These are phyloP conservation scores for Turritopsis rubra DNA, from an alignment of 30 jellyfish, hydroid and myxozoan species.

Conservation along the genomic window DNA sequence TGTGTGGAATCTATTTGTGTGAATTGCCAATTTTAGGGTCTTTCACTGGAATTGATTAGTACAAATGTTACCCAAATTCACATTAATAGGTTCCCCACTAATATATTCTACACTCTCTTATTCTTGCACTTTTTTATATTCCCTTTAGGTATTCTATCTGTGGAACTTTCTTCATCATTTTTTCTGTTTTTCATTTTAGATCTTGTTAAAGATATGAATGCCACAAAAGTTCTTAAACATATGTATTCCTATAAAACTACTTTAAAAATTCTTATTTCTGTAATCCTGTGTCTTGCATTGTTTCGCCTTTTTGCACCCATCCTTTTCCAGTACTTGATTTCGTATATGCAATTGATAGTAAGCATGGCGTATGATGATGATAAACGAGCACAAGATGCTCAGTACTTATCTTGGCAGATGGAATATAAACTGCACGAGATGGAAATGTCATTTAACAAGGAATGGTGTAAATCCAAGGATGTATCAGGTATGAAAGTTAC, in stretches of 20 bases:
- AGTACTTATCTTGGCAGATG: conserved; percentile 38
- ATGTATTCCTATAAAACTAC: background rate
- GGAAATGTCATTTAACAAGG: conserved; percentile 62
- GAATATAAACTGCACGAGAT: conserved; percentile 76
- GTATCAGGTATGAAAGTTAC: conserved; percentile 40
- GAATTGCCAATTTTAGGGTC: no score
- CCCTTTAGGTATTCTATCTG: no score
- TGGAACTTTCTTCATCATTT: no score
- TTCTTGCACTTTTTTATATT: no score
- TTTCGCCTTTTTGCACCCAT: conserved; percentile 1
- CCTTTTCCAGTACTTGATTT: background rate
- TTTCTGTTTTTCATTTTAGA: background rate
- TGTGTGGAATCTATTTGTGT: no score
- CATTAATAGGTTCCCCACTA: no score
- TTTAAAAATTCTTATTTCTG: background rate
- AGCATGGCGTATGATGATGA: conserved; percentile 49
- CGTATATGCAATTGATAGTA: conserved; percentile 39
- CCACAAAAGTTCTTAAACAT: background rate
- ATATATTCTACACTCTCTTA: no score
- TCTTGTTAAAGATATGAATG: background rate
- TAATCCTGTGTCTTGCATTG: background rate
- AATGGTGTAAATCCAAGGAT: conserved; percentile 37
- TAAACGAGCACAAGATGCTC: conserved; percentile 49
- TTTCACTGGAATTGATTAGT: no score
- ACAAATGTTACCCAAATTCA: no score